Percentiles rank a stretch among this genome's conserved stretches.
phyloP scores from a whole-genome alignment of 1,140 invertebrate species.

The Procambarus clarkii region DNA sequence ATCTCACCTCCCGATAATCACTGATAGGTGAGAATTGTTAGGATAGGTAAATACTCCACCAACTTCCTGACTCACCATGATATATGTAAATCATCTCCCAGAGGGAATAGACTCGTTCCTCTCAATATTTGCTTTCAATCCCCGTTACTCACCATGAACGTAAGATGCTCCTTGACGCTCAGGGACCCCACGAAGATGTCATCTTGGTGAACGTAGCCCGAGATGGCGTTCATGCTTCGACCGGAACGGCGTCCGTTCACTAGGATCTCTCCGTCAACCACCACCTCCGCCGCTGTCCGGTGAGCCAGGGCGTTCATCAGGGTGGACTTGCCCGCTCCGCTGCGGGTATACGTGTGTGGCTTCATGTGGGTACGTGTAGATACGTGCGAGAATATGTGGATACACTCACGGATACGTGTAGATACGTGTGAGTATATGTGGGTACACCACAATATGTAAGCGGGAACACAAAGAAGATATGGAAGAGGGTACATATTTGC shows the following conservation, averaged over 20 bases:
- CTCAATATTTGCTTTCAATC: no score
- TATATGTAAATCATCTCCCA: no score
- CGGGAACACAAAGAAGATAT: no score
- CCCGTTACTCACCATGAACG: constrained; percentile 76
- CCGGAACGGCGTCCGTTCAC: constrained; percentile 75
- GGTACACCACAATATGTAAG: no score
- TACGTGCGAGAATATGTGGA: no score
- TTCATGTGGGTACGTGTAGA: not conserved
- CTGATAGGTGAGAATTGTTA: no score
- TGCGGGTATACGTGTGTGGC: constrained; percentile 32
- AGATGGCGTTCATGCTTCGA: constrained; percentile 76
- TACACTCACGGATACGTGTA: no score
- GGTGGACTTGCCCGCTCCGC: constrained; percentile 78
- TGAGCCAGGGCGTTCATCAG: constrained; percentile 76
- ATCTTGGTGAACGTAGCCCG: constrained; percentile 80
- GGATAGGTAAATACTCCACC: not conserved
- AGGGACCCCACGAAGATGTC: constrained; percentile 79
- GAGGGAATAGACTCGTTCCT: no score
- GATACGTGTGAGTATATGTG: no score
- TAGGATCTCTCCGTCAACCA: constrained; percentile 76
- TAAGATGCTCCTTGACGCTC: constrained; percentile 79
- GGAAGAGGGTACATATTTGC: no score
- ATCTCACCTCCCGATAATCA: not conserved
- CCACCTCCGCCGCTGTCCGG: constrained; percentile 75
- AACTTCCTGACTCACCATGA: no score